A percentile compares a stretch with the other conserved stretches of the same genome.
Conservation (phyloP, 2,113 vertebrate genomes). For the Alosa alosa region DNA sequence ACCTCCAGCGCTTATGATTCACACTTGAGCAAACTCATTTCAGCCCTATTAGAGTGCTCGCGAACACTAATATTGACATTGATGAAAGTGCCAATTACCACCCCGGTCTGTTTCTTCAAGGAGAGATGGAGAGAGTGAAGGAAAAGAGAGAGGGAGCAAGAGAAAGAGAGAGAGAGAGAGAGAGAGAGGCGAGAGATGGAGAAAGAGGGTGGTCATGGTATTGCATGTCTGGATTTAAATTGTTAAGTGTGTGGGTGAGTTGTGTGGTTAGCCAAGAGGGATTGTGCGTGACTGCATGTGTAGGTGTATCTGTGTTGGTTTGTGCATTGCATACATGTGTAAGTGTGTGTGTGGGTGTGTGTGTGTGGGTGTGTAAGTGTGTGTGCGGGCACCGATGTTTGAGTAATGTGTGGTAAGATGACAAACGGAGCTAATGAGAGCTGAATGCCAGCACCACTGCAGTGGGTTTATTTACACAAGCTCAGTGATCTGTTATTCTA, state of each 20-base stretch:
- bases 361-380: background rate
- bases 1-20: slow-evolving; percentile 51
- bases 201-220: background rate
- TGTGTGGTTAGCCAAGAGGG: background rate
- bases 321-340: background rate
- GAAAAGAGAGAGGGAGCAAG: background rate
- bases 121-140: background rate
- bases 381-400: slow-evolving; percentile 41
- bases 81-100: slow-evolving; percentile 67
- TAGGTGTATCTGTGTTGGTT: background rate
- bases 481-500: slow-evolving; percentile 67
- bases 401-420: slow-evolving; percentile 53
- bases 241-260: background rate
- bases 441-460: slow-evolving; percentile 60
- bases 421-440: slow-evolving; percentile 64
- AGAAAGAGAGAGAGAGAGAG: slow-evolving; percentile 7
- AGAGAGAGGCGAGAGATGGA: background rate
- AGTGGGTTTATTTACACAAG: slow-evolving; percentile 67
- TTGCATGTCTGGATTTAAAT: slow-evolving; percentile 9
- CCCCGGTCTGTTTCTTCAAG: slow-evolving; percentile 47
- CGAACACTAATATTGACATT: slow-evolving; percentile 66
- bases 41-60: slow-evolving; percentile 51
- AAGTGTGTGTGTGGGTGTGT: background rate
- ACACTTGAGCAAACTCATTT: slow-evolving; percentile 68
- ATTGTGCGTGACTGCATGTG: background rate